Percentiles rank a stretch among this genome's conserved stretches.
Conservation (phyloP, 2,113 vertebrate genomes). For the Argyrosomus japonicus region DNA sequence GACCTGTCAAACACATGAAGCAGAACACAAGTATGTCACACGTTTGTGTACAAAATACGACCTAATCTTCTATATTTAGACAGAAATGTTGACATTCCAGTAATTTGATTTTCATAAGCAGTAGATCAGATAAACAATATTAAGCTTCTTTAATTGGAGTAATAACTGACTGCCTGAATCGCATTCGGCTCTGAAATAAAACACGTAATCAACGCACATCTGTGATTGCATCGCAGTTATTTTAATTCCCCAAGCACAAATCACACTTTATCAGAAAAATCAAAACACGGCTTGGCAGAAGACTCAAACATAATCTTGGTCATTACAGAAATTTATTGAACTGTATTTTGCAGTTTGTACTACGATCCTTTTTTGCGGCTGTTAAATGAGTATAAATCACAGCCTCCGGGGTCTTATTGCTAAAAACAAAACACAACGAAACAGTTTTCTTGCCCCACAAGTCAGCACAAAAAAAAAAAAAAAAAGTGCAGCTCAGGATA, state of each 20-base stretch:
- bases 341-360: neutral
- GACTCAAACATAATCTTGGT: conserved; percentile 5
- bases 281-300: conserved; percentile 22
- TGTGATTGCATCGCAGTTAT: conserved; percentile 27
- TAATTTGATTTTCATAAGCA: conserved; percentile 28
- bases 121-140: conserved; percentile 31
- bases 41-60: neutral
- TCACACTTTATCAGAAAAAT: conserved; percentile 37
- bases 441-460: neutral
- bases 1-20: conserved; percentile 83
- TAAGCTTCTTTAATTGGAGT: conserved; percentile 41
- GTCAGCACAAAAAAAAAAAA: conserved; percentile 21
- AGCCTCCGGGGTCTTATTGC: conserved; percentile 17
- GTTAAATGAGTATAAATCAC: conserved; percentile 33
- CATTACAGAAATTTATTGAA: conserved; percentile 18
- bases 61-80: neutral
- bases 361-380: conserved; percentile 1
- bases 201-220: conserved; percentile 47
- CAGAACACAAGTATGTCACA: conserved; percentile 14
- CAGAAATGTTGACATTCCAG: conserved; percentile 8
- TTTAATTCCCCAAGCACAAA: conserved; percentile 32
- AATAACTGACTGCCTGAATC: conserved; percentile 7
- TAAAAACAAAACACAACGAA: conserved; percentile 26
- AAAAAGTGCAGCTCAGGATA: conserved; percentile 3
- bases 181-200: conserved; percentile 31